Evolutionary conservation across 2,797 vertebrate species (phyloP), one percentile per base, ranked within the genome.

Genomic region (Fistularia commersonii): DNA sequence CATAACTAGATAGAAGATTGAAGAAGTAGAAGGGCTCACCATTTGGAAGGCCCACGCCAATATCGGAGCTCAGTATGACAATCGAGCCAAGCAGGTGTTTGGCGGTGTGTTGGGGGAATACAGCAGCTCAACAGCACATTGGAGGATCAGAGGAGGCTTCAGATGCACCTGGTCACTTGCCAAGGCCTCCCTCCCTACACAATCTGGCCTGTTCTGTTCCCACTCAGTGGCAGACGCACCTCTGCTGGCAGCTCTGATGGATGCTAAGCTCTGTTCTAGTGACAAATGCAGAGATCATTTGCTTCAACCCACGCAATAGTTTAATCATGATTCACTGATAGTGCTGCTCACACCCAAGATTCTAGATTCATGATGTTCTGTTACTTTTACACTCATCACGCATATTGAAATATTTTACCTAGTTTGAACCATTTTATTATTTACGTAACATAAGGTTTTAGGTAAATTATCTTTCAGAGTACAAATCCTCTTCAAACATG

Each of bases 191-290:
- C 72, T 67, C 71, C 69, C 66, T 75, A 72, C 80, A 77, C 87
- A 89, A 89, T 89, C 88, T 90, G 89, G 84, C 80, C 79, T 72
- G 76, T 81, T 89, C 83, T 81, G 76, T 86, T 76, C 80, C 74
- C 73, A 69, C 78, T 79, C 75, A 54, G 76, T 74, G 77, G 78
- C 83, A 84, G 78, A 86, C 83, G 81, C 83, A 84, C 83, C 79
- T 76, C 81, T 64, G 67, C 77, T 82, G 77, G 83, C 85, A 81
- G 81, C 73, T 56, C 64, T 61, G 75, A 81, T 56, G 78, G 78
- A 79, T 75, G 69, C 80, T 72, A 79, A 78, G 81, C 80, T 79
- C 79, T 69, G 69, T 67, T 74, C 80, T 81, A 69, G 78, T 87
- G 86, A 86, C 85, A 82, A 85, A 88, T 67, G 77, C 61, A 56